Conservation (phyloP, 64 coral and sea anemone genomes). For the Dendronephthya gigantea region DNA sequence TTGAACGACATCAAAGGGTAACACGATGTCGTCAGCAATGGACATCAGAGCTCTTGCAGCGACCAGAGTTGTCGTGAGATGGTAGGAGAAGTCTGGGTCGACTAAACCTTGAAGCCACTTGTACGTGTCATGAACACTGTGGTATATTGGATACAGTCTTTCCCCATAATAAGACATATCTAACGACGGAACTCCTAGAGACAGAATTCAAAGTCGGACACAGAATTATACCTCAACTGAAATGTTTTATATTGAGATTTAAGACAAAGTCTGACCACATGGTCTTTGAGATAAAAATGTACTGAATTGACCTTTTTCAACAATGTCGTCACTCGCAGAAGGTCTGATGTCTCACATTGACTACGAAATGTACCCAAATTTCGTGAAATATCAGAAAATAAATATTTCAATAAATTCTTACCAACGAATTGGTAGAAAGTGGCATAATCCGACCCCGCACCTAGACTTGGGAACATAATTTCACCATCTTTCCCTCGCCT, state of each 20-base stretch:
- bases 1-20: constrained; percentile 55
- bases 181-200: constrained; percentile 42
- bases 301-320: too few relatives aligned
- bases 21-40: constrained; percentile 34
- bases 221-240: neutral
- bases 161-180: constrained; percentile 46
- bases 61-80: constrained; percentile 52
- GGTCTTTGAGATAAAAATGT: too few relatives aligned
- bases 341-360: neutral
- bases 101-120: constrained; percentile 66
- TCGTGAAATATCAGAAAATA: neutral
- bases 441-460: constrained; percentile 57
- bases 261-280: neutral
- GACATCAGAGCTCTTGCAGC: constrained; percentile 40
- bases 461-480: constrained; percentile 39
- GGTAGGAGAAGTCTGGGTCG: constrained; percentile 63
- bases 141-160: constrained; percentile 56
- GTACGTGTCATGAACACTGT: constrained; percentile 78
- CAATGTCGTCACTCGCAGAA: neutral
- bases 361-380: neutral
- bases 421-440: constrained; percentile 74
- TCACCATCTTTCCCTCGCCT: constrained; percentile 9
- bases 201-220: neutral
- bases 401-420: neutral
- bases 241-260: neutral